Conservation (phyloP, 2,888 invertebrate species). For the Drosophila rellima region DNA sequence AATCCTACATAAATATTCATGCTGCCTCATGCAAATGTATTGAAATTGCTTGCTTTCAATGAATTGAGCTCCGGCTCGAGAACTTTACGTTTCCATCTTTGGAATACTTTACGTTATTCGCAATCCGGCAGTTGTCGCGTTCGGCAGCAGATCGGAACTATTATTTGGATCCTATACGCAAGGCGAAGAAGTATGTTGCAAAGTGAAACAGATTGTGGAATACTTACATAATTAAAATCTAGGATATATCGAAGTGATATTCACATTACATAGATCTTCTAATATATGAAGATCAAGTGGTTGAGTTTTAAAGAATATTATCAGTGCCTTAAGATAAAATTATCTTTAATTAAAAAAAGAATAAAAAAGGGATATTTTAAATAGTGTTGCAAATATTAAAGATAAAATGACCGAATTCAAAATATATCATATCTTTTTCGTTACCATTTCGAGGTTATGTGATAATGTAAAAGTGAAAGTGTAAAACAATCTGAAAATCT, state of each 20-base stretch:
- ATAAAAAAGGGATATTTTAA: neutral
- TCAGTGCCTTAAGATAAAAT: neutral
- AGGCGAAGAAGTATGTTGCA: constrained; percentile 71
- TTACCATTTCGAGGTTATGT: constrained; percentile 3
- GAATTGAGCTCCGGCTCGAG: constrained; percentile 66
- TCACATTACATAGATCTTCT: neutral
- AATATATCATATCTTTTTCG: neutral
- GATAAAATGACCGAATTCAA: neutral
- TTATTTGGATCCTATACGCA: constrained; percentile 52
- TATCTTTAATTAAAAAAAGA: neutral
- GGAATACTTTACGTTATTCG: constrained; percentile 82
- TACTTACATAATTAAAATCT: constrained; percentile 6
- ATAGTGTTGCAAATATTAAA: neutral
- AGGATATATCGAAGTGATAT: constrained; percentile 3
- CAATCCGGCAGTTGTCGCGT: constrained; percentile 85
- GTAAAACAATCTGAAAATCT: neutral
- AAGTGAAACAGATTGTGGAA: constrained; percentile 19
- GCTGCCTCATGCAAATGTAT: constrained; percentile 76
- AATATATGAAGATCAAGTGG: neutral
- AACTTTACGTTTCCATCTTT: constrained; percentile 69
- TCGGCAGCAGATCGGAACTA: constrained; percentile 82
- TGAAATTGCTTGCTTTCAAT: constrained; percentile 66
- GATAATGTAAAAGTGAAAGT: constrained; percentile 11
- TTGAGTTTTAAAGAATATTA: neutral
- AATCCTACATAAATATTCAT: constrained; percentile 81